These are phyloP conservation scores for Cynaeus angustus DNA, from an alignment of 2,888 invertebrate species.

Conservation along the genomic window DNA sequence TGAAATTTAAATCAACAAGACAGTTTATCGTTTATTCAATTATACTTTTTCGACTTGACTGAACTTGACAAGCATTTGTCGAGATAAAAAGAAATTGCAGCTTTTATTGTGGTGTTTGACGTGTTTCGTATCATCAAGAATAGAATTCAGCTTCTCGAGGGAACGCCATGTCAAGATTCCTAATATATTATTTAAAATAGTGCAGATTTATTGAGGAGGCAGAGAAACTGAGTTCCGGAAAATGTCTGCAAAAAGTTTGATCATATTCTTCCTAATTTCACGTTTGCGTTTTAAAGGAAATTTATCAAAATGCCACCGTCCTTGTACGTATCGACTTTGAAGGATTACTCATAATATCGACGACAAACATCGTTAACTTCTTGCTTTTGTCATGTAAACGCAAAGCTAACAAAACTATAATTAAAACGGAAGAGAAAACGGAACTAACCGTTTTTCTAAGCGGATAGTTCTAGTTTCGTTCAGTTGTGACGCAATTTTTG, in stretches of 20 bases:
- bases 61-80: slow-evolving; percentile 10
- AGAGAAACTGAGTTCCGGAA: slow-evolving; percentile 19
- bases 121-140: slow-evolving; percentile 30
- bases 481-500: neutral
- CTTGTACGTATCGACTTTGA: slow-evolving; percentile 24
- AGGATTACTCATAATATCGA: slow-evolving; percentile 29
- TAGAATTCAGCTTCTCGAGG: slow-evolving; percentile 30
- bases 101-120: slow-evolving; percentile 35
- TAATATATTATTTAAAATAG: slow-evolving; percentile 48
- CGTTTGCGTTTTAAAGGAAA: slow-evolving; percentile 28
- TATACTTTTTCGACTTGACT: slow-evolving; percentile 11
- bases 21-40: slow-evolving; percentile 3
- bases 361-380: slow-evolving; percentile 42
- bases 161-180: slow-evolving; percentile 32
- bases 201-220: slow-evolving; percentile 38
- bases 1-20: neutral
- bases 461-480: too few relatives aligned
- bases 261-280: slow-evolving; percentile 12
- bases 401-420: slow-evolving; percentile 23
- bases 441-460: neutral
- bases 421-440: slow-evolving; percentile 1
- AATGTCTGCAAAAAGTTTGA: slow-evolving; percentile 34
- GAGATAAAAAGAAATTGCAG: slow-evolving; percentile 33
- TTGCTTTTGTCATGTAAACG: slow-evolving; percentile 35
- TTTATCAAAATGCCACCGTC: slow-evolving; percentile 16